Conservation (phyloP, 2,113 vertebrate species). For the Sphyrna mokarran region DNA sequence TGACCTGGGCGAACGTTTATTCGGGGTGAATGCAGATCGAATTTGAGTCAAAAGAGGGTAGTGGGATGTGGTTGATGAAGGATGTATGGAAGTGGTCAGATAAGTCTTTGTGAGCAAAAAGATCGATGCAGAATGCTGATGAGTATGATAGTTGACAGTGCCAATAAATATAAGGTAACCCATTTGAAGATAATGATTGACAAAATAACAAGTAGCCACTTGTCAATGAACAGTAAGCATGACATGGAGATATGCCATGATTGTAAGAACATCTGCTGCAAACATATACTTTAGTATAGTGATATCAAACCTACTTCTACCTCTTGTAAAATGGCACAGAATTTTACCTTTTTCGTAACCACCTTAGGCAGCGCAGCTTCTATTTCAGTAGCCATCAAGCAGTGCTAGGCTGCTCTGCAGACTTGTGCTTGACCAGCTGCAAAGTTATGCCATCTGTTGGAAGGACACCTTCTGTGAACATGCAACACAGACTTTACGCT, state of each 20-base stretch:
- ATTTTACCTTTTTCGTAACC: not conserved
- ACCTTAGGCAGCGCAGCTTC: not conserved
- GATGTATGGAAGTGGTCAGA: no score
- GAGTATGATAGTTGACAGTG: not conserved
- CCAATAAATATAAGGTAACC: not conserved
- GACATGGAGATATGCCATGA: not conserved
- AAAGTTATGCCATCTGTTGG: not conserved
- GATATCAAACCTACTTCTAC: not conserved
- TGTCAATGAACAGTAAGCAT: not conserved
- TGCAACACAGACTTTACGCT: not conserved
- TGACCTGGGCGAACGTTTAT: no score
- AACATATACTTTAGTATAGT: not conserved
- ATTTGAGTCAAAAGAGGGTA: no score
- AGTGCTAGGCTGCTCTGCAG: not conserved
- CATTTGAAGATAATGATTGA: not conserved
- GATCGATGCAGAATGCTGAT: no score
- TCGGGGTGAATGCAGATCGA: no score
- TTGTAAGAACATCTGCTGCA: not conserved
- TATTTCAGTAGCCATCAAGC: not conserved
- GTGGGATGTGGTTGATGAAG: no score
- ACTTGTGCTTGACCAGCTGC: not conserved
- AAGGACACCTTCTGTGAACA: not conserved
- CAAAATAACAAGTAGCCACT: not conserved
- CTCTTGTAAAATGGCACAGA: not conserved
- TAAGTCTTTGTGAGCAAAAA: no score